Conservation (phyloP, 2,797 vertebrate species). For the Alosa sapidissima region DNA sequence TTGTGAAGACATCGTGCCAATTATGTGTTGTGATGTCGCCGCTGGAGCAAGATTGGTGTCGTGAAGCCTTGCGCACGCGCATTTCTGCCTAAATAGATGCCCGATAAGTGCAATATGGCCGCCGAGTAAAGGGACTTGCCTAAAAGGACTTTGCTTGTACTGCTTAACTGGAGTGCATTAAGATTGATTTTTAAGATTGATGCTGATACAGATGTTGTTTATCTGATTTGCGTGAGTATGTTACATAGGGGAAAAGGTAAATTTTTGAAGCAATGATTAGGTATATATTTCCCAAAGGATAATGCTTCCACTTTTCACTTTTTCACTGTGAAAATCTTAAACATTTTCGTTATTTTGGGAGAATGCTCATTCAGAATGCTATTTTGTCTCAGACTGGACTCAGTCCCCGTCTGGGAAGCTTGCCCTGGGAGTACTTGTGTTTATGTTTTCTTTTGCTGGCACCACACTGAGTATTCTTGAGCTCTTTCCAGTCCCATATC, state of each 20-base stretch:
- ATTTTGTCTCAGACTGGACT: slow-evolving; percentile 1
- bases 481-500: background rate
- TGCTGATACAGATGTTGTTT: background rate
- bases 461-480: background rate
- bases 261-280: background rate
- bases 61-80: too few relatives aligned
- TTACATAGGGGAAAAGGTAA: too few relatives aligned
- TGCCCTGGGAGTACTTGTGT: background rate
- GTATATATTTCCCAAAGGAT: background rate
- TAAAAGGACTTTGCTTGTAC: too few relatives aligned
- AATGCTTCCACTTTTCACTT: background rate
- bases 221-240: background rate
- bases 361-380: background rate
- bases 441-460: background rate
- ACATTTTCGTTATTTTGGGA: background rate
- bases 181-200: background rate
- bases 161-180: background rate
- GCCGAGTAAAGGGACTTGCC: too few relatives aligned
- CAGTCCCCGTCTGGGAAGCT: background rate
- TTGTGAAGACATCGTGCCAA: too few relatives aligned
- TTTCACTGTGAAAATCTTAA: background rate
- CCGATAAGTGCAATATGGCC: too few relatives aligned
- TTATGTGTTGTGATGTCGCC: too few relatives aligned
- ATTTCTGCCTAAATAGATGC: too few relatives aligned
- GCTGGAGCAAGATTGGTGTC: too few relatives aligned